Evolutionary conservation across 2,797 vertebrate species (phyloP).

Genomic region (Etheostoma nigrum): DNA sequence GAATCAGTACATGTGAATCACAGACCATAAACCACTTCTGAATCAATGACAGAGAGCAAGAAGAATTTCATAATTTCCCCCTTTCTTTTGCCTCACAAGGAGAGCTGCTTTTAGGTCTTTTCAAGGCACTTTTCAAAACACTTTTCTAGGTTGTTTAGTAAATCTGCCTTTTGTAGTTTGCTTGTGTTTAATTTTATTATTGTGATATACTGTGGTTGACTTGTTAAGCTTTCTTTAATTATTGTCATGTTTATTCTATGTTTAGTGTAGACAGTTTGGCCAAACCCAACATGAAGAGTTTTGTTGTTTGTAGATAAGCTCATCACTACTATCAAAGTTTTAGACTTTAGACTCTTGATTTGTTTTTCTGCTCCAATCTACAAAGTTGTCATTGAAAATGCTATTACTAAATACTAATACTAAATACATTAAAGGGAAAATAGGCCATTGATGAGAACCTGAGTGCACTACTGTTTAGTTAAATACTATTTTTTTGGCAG

Average conservation of each 20-base stretch:
- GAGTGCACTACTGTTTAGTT: neutral
- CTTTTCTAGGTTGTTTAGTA: constrained; percentile 5
- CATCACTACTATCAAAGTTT: constrained; percentile 18
- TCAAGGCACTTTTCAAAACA: neutral
- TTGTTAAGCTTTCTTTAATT: neutral
- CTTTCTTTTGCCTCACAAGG: constrained; percentile 33
- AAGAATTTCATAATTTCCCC: constrained; percentile 60
- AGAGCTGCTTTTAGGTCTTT: constrained; percentile 25
- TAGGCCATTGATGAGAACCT: neutral
- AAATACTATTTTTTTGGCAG: neutral
- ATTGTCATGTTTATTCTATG: constrained; percentile 16
- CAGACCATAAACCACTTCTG: constrained; percentile 60
- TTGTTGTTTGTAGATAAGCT: constrained; percentile 2
- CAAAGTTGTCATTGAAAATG: neutral
- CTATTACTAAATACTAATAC: too few species aligned
- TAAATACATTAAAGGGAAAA: neutral
- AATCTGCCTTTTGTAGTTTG: neutral
- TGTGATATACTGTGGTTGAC: neutral
- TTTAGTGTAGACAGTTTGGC: neutral
- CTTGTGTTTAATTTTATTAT: neutral
- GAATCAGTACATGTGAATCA: constrained; percentile 61
- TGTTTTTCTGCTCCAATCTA: neutral
- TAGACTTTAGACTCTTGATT: constrained; percentile 21
- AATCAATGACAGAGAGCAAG: constrained; percentile 62
- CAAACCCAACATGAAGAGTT: constrained; percentile 10